phyloP scores from a whole-genome alignment of 2,797 vertebrate species.

The Sebastes glaucus region DNA sequence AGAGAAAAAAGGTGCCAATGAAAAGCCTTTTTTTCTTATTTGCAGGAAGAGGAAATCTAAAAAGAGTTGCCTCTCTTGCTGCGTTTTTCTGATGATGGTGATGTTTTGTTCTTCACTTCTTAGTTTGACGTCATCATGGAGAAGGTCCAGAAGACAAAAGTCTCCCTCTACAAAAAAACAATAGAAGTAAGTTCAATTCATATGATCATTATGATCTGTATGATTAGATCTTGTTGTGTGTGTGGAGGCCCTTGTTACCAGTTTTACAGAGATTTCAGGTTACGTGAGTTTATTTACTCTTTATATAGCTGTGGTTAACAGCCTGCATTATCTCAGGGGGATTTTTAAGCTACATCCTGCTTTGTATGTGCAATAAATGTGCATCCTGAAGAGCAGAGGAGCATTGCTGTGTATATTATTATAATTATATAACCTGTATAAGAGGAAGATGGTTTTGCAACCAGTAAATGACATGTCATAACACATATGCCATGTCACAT shows the following conservation, averaged over 20 bases:
- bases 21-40: background rate
- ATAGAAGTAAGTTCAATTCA: slow-evolving; percentile 85
- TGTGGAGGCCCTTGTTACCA: background rate
- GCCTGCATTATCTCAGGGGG: background rate
- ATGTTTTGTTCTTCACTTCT: slow-evolving; percentile 1
- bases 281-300: background rate
- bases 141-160: slow-evolving; percentile 91
- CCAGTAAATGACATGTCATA: background rate
- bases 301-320: background rate
- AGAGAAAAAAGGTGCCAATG: slow-evolving; percentile 89
- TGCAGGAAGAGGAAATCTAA: slow-evolving; percentile 11
- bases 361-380: background rate
- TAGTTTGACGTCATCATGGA: slow-evolving; percentile 93
- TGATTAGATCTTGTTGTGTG: background rate
- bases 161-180: slow-evolving; percentile 91
- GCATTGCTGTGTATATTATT: background rate
- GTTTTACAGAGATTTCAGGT: background rate
- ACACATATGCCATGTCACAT: background rate
- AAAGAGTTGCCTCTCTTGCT: background rate
- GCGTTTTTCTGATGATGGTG: background rate
- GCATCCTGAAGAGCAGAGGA: background rate
- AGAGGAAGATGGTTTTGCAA: background rate
- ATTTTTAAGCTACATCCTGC: background rate
- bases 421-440: background rate
- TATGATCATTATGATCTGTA: background rate